Base-by-base conservation (phyloP, 2,888 invertebrate species). In the Rhingia campestris region DNA sequence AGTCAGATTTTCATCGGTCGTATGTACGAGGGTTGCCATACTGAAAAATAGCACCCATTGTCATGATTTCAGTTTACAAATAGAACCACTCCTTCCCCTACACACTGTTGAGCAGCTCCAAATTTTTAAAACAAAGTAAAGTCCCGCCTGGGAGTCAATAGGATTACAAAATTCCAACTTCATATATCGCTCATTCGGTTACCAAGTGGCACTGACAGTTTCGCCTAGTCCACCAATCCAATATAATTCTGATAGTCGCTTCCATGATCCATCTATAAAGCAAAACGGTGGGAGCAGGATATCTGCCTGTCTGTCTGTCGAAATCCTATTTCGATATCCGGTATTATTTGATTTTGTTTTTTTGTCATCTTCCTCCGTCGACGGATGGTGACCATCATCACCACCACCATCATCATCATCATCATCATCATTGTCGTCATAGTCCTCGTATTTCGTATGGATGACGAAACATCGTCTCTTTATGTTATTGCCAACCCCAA, bases 321-420 rank as follows among this genome's bases (percentile, higher is more conserved):
- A 72, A 72, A 72, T 81, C 66, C 66, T 72, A 81, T 72, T 81
- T 76, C 70, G 66, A 81, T 72, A 76, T 76, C 81, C 72, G 59
- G 70, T 22, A 67, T 76, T 76, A 81, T 81, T 81, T 75, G 75
- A 66, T 47, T 66, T 64, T 2, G 7, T 51, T 45, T 30, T 39
- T 33, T 61, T 69, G 30, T 63, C 22, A 51, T 58, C 41, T 58
- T 35, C 32, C 32, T 45, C 53, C 22, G 10, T 12, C 56, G 49
- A 69, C 63, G 67, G 56, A 67, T 67, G 67, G 47, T 59, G n/a
- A 4, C 32, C 45, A 30, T 64, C 56, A 70, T 64, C 70, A 59
- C 51, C 56, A 47, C 22, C 39, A 39, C 39, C 12, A 4, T 10
- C n/a, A 1, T 10, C 58, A 66, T 66, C 76, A 64, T 39, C 53